These are phyloP conservation scores for Corydoras sp. DNA, from an alignment of 2,113 vertebrate species.

Conservation along the genomic window DNA sequence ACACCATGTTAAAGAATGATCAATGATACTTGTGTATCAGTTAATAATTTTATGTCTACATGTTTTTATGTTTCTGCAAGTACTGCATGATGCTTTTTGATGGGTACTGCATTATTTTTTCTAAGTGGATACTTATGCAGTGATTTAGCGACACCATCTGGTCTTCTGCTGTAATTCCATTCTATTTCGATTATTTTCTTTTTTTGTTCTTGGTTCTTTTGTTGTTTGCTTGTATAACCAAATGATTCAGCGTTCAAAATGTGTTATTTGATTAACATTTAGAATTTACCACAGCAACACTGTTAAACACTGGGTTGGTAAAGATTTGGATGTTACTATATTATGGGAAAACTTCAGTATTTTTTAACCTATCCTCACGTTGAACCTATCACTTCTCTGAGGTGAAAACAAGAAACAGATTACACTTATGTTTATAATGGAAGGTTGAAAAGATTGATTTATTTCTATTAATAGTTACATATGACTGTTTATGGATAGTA, in stretches of 20 bases:
- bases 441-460: neutral
- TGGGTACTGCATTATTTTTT: too few relatives aligned
- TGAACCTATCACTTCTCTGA: too few relatives aligned
- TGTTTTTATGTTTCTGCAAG: too few relatives aligned
- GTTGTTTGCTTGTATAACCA: constrained; percentile 55
- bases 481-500: neutral
- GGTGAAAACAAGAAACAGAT: too few relatives aligned
- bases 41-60: too few relatives aligned
- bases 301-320: constrained; percentile 43
- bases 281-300: constrained; percentile 42
- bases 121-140: neutral
- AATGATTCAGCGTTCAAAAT: constrained; percentile 52
- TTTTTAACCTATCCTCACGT: neutral
- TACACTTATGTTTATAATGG: too few relatives aligned
- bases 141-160: constrained; percentile 52
- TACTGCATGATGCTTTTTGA: too few relatives aligned
- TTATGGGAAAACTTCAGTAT: constrained; percentile 15
- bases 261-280: constrained; percentile 37
- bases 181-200: constrained; percentile 25
- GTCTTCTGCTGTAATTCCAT: constrained; percentile 46
- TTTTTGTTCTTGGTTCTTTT: constrained; percentile 14
- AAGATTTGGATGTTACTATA: constrained; percentile 19
- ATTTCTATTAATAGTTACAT: neutral
- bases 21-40: too few relatives aligned
- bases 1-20: too few relatives aligned